Base-by-base conservation (phyloP, 92 coral and sea anemone species). In the Zoanthus sansibaricus region DNA sequence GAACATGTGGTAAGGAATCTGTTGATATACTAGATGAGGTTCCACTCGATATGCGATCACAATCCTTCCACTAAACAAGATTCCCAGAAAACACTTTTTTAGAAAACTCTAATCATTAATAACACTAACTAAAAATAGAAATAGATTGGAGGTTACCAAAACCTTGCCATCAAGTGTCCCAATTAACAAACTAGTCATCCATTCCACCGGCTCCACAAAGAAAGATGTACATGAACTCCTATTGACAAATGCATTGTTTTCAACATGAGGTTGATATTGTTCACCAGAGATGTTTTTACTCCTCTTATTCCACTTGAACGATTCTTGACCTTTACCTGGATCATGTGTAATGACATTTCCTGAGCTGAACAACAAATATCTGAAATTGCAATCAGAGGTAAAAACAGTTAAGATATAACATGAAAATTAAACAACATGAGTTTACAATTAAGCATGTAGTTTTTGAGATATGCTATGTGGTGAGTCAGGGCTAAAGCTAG, bases 101-200 rank as follows among this genome's bases (percentile, higher is more conserved):
- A 0, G 42, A 37, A 37, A 37, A 37, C 42, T 37, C 42, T 37
- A 37, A 37, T 4, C 42, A 37, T 37, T 37, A 37, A 37, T 4
- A 37, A 37, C 42, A 37, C 42, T 2, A 4, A 1, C 14, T 58
- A 58, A 4, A 13, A 4, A 58, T 17, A 58, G 66, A 13, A 58
- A 58, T 4, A 7, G 18, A 59, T 8, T 42, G 70, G 37, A 44
- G 84, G 76, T 82, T 79, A n/a, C 47, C 51, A 74, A 17, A 7
- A 20, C 98, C 91, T 96, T 96, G 82, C 96, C 99, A 69, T 93
- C 95, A 48, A 90, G 83, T 16, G 91, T 90, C 45, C 98, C 99
- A 48, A 87, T 74, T 11, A 96, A 91, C 79, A 86, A 69, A 14
- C 91, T 77, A 79, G 79, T 72, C 98, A 96, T 96, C 99, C 99